Base-by-base conservation (phyloP, 2,888 invertebrate species). In the Chloromyia formosa region DNA sequence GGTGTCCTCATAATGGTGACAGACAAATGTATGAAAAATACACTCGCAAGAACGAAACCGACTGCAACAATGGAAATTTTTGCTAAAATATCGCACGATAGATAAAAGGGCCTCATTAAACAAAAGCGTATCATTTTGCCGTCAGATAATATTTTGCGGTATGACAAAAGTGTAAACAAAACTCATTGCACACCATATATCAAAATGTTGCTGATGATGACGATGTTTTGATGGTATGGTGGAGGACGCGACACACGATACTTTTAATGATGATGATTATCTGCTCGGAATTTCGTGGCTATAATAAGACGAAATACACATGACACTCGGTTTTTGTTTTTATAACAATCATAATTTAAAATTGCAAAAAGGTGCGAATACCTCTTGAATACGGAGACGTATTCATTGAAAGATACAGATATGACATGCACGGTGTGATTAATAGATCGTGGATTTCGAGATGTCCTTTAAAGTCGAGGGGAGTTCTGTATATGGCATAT, bases 131-230 rank as follows among this genome's bases (percentile, higher is more conserved):
- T 69, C 69, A 53, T 69, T 69, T 64, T 35, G 69, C 27, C 27
- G 10, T n/a, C 35, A 69, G 54, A 69, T 54, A 69, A 56, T 56
- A 69, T 64, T 64, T 64, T 42, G 42, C 18, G 45, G n/a, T 64
- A 45, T 64, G 64, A 69, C 69, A 53, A 54, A 69, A 68, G 49
- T 49, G 64, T 61, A 61, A 68, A 68, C 49, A 49, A 68, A 22
- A 27, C 69, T 69, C 69, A 69, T 69, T 69, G 56, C 27, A 16
- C 27, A 27, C 35, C 69, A 69, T 69, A 69, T 69, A 69, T 69
- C 69, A 69, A 20, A 69, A 69, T 27, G 69, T 69, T 69, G 69
- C 54, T 69, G 35, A 69, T 54, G 54, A 54, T 64, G 20, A 27
- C 9, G 61, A 23, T 42, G 4, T n/a, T n/a, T n/a, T n/a, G n/a